phyloP scores from a whole-genome alignment of 1,140 invertebrate genomes.

The Lasioglossum baleicum region DNA sequence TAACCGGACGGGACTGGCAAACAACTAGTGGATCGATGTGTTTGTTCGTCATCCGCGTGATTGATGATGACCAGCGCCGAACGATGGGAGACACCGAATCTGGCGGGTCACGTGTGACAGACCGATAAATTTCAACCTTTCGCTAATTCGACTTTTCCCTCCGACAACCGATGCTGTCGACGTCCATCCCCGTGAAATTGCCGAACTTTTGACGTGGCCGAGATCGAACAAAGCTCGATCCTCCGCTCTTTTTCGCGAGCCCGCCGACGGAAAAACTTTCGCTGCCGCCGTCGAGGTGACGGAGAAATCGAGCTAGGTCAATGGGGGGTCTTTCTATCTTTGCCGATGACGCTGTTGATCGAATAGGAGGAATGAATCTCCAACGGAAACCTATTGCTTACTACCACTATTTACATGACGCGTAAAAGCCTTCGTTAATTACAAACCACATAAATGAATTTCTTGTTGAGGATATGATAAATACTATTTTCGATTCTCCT shows the following conservation, averaged over 20 bases:
- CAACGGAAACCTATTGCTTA: no score
- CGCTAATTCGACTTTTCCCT: slow-evolving; percentile 29
- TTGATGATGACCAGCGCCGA: slow-evolving; percentile 42
- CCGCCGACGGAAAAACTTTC: no score
- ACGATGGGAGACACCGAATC: slow-evolving; percentile 28
- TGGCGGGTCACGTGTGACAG: slow-evolving; percentile 26
- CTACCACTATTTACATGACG: no score
- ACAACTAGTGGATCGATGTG: slow-evolving; percentile 38
- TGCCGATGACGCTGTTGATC: no score
- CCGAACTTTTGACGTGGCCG: slow-evolving; percentile 7
- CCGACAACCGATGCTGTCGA: neutral
- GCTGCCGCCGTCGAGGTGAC: no score
- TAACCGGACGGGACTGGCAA: slow-evolving; percentile 39
- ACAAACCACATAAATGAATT: no score
- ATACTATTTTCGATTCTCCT: no score
- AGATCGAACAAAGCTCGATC: neutral
- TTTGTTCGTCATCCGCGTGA: slow-evolving; percentile 53
- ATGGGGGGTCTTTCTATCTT: no score
- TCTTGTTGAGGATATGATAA: no score
- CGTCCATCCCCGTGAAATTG: slow-evolving; percentile 1
- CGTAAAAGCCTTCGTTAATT: no score
- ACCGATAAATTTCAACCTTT: slow-evolving; percentile 34
- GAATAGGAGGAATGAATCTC: no score
- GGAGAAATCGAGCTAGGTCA: no score
- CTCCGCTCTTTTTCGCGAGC: neutral